Conservation (phyloP, 2,113 vertebrate genomes). For the Salvator merianae region DNA sequence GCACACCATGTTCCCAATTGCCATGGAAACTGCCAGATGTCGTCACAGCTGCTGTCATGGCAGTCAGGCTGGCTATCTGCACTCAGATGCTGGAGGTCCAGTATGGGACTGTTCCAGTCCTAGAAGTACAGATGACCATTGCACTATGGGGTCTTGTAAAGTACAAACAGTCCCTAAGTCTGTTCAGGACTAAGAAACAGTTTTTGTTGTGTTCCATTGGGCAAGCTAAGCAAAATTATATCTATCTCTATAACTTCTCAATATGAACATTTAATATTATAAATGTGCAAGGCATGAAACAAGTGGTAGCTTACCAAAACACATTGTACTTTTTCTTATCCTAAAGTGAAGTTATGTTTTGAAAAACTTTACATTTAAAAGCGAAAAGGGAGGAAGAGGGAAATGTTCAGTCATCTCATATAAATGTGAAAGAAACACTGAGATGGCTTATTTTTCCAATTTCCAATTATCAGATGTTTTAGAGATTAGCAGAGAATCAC, state of each 20-base stretch:
- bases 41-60: too few species aligned
- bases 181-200: conserved; percentile 7
- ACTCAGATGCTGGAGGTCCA: too few species aligned
- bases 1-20: too few species aligned
- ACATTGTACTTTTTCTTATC: conserved; percentile 5
- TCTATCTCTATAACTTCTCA: neutral
- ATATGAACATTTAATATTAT: conserved; percentile 12
- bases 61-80: too few species aligned
- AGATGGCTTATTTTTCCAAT: conserved; percentile 54
- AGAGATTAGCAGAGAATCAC: conserved; percentile 69
- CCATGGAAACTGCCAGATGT: too few species aligned
- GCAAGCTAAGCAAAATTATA: conserved; percentile 30
- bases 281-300: neutral
- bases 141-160: too few species aligned
- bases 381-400: too few species aligned
- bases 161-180: too few species aligned
- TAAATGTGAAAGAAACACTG: neutral
- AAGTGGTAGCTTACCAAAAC: neutral
- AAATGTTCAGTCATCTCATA: conserved; percentile 15
- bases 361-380: too few species aligned
- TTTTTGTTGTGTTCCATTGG: conserved; percentile 36
- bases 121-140: too few species aligned
- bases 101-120: too few species aligned
- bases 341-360: conserved; percentile 10
- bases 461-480: conserved; percentile 75